phyloP scores from a whole-genome alignment of 2,113 vertebrate genomes.

The Zosterops borbonicus region DNA sequence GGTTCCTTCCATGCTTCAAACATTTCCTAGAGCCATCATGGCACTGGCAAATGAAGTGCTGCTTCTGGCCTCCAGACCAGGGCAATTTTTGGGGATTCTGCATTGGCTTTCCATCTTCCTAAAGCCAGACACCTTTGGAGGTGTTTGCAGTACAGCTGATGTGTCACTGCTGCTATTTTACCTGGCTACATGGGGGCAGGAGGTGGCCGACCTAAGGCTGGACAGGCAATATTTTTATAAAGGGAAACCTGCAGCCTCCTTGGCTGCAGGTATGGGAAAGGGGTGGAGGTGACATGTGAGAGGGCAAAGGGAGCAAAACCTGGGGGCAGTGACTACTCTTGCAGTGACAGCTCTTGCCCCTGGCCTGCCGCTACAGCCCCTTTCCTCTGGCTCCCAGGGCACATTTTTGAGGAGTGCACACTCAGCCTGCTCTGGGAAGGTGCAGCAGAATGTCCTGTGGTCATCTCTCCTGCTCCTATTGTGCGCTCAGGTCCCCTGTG shows the following conservation, averaged over 20 bases:
- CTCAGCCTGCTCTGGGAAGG: neutral
- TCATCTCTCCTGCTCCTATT: neutral
- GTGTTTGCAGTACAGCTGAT: neutral
- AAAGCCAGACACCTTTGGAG: neutral
- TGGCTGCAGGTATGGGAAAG: neutral
- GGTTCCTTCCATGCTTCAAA: neutral
- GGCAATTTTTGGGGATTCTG: rapidly evolving
- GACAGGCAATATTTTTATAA: neutral
- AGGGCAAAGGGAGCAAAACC: neutral
- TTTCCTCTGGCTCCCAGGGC: rapidly evolving
- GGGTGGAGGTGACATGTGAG: neutral
- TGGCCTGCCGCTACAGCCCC: rapidly evolving
- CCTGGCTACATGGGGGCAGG: neutral
- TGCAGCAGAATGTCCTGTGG: neutral
- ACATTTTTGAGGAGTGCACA: neutral
- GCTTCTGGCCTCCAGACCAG: neutral
- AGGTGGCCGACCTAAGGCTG: neutral
- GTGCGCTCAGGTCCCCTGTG: neutral
- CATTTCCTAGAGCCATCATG: neutral
- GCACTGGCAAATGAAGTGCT: neutral
- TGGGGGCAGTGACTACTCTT: neutral
- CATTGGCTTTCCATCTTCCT: neutral
- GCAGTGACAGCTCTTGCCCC: neutral
- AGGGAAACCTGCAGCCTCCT: neutral
- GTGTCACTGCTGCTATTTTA: neutral